Evolutionary conservation across 1,140 invertebrate genomes (phyloP).

Genomic region (Dinothrombium tinctorium): DNA sequence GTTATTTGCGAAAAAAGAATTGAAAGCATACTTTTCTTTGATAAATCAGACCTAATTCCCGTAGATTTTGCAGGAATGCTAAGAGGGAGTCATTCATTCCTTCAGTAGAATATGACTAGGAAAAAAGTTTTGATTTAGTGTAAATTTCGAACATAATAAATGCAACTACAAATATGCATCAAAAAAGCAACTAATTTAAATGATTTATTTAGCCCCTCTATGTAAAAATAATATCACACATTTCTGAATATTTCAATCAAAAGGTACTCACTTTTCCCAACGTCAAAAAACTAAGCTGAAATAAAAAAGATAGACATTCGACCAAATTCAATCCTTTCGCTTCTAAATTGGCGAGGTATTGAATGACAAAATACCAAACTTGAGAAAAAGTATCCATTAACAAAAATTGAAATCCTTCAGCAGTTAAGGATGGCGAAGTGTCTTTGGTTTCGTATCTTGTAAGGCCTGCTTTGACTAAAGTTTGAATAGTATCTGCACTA

Average conservation of each 20-base stretch:
- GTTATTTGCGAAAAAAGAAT: slow-evolving; percentile 1
- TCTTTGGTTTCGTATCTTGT: slow-evolving; percentile 48
- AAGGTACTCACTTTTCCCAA: slow-evolving; percentile 47
- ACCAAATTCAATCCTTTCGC: slow-evolving; percentile 50
- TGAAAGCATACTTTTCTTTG: slow-evolving; percentile 49
- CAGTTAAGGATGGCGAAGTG: slow-evolving; percentile 62
- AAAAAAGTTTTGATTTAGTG: too few relatives aligned
- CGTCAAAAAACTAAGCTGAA: slow-evolving; percentile 85
- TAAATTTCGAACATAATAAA: too few relatives aligned
- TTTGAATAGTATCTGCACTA: slow-evolving; percentile 70
- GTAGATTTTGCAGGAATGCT: slow-evolving; percentile 73
- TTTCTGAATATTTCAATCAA: slow-evolving; percentile 1
- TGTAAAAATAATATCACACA: slow-evolving; percentile 11
- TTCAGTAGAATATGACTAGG: slow-evolving; percentile 88
- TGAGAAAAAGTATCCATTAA: slow-evolving; percentile 71
- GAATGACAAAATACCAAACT: slow-evolving; percentile 85
- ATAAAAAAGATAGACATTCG: slow-evolving; percentile 76
- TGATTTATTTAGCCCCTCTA: slow-evolving; percentile 26
- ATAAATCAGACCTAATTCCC: slow-evolving; percentile 91
- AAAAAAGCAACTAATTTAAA: too few relatives aligned
- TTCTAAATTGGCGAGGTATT: slow-evolving; percentile 79
- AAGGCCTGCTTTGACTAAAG: slow-evolving; percentile 65
- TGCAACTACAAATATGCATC: too few relatives aligned
- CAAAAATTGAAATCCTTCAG: slow-evolving; percentile 83
- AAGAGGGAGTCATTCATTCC: slow-evolving; percentile 67